Conservation (phyloP, 1,140 invertebrate species). For the Coenobita brevimanus region DNA sequence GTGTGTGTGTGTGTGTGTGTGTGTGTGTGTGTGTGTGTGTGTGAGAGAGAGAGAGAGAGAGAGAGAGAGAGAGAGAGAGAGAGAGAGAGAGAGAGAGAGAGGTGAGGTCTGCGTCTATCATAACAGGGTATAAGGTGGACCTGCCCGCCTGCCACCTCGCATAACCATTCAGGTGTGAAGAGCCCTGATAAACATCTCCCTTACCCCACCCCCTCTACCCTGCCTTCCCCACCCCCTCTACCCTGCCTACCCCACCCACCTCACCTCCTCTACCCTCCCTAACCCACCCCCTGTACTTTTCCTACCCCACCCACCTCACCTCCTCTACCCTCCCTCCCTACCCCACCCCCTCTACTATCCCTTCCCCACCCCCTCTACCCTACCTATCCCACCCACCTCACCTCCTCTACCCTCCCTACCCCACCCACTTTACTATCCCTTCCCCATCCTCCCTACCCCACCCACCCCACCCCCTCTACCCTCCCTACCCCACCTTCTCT, state of each 20-base stretch:
- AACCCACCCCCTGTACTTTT: background rate
- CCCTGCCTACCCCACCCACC: background rate
- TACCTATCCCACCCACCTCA: background rate
- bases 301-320: background rate
- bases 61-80: background rate
- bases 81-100: conserved; percentile 1
- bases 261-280: background rate
- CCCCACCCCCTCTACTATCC: background rate
- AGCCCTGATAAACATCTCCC: conserved; percentile 34
- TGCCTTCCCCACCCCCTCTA: conserved; percentile 7
- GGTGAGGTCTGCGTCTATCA: conserved; percentile 34
- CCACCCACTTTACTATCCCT: background rate
- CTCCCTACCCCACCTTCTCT: background rate
- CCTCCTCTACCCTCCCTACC: background rate
- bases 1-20: too few relatives aligned
- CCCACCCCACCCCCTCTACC: background rate
- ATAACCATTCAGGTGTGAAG: conserved; percentile 47
- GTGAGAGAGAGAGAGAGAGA: too few relatives aligned
- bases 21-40: too few relatives aligned
- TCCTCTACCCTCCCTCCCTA: background rate
- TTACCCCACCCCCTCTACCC: background rate
- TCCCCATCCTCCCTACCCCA: background rate
- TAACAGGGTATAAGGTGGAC: conserved; percentile 30
- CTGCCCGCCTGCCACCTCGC: conserved; percentile 29
- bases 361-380: background rate